Evolutionary conservation across 2,888 invertebrate species (phyloP), one percentile per base, ranked within the genome.

Genomic region (Xanthia icteritia): DNA sequence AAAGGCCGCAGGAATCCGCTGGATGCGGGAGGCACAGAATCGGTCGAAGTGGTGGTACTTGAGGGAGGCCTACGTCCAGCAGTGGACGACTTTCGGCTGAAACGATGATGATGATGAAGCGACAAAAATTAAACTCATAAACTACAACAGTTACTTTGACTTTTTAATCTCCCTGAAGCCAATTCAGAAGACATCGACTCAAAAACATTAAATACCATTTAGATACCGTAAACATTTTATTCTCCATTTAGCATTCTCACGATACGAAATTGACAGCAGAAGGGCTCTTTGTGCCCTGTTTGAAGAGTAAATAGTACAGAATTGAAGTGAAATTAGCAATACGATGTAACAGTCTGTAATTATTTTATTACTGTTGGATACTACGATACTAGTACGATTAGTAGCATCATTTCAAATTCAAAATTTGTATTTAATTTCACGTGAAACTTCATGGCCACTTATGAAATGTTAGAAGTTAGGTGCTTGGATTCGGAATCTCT

Each of bases 151-250:
- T 71, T 85, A 45, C 65, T 77, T 75, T 71, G 31, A 51, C 58
- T 77, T 72, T 70, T 63, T 75, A 78, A 67, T 78, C 64, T 54
- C 48, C 13, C 23, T 17, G 60, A 61, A 42, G 48, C 60, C 54
- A 51, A 77, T 77, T 85, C 39, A 54, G 58, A 68, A 73, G 70
- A 71, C 83, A 61, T 58, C 17, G 56, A 70, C 65, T 83, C 48
- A 60, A 76, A 73, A 72, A 74, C 54, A 56, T 67, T 61, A 71
- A 72, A 72, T 48, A 71, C 70, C 61, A 76, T 70, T 84, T 66
- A 66, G 73, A 63, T 54, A 54, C 61, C 48, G 76, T 76, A 68
- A 86, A 86, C 65, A 82, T 67, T 81, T 78, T 72, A 70, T 72
- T 51, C 54, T 20, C n/a, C 73, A 56, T 81, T 83, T 63, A 69